Evolutionary conservation across 2,113 vertebrate species (phyloP).

Genomic region (Limanda limanda): DNA sequence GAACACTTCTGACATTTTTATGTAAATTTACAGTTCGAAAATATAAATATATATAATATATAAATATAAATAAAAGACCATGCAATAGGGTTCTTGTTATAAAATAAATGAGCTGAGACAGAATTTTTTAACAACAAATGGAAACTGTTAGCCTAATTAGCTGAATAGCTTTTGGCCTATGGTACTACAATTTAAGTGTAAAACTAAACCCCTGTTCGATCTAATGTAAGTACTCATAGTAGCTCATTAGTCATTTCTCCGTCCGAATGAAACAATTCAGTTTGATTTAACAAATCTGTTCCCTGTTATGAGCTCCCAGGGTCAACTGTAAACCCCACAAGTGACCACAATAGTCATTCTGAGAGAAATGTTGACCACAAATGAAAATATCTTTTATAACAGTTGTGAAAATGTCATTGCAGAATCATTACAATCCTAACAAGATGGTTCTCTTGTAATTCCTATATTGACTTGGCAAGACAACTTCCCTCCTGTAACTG

Average conservation of each 20-base stretch:
- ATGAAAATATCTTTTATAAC: constrained; percentile 20
- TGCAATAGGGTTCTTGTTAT: not conserved
- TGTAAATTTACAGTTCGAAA: too few relatives aligned
- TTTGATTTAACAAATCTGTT: constrained; percentile 29
- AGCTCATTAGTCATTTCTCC: constrained; percentile 5
- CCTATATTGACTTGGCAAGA: constrained; percentile 43
- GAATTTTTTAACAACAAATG: not conserved
- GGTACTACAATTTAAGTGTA: not conserved
- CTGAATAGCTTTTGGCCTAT: not conserved
- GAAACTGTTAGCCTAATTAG: not conserved
- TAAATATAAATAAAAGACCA: too few relatives aligned
- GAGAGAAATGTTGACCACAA: constrained; percentile 20
- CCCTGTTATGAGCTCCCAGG: constrained; percentile 15
- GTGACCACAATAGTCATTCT: constrained; percentile 26
- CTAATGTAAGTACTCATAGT: constrained; percentile 1
- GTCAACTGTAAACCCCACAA: constrained; percentile 17
- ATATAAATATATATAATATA: too few relatives aligned
- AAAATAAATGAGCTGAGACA: not conserved
- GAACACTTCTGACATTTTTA: too few relatives aligned
- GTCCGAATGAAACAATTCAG: constrained; percentile 10
- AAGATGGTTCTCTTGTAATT: constrained; percentile 28
- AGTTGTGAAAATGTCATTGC: constrained; percentile 18
- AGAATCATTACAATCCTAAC: constrained; percentile 25
- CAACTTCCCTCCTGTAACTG: constrained; percentile 18
- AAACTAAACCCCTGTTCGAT: not conserved